A percentile compares a stretch with the other conserved stretches of the same genome.
Evolutionary conservation across 1,140 invertebrate species (phyloP).

Genomic region (Mamestra configurata): DNA sequence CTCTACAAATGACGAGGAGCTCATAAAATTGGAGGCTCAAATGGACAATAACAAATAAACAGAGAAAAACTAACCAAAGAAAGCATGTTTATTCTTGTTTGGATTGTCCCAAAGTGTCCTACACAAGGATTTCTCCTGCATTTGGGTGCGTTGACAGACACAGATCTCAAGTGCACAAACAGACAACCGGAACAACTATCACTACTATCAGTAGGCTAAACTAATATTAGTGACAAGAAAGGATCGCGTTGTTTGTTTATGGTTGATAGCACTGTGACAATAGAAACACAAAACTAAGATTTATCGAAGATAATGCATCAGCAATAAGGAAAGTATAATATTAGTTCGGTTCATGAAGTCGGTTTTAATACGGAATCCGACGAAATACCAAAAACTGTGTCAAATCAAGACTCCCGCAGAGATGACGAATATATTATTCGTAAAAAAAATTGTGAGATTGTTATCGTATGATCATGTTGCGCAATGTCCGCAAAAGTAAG

Average conservation of each 20-base stretch:
- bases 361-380: too few species aligned
- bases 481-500: too few species aligned
- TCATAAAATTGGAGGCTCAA: too few species aligned
- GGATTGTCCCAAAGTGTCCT: background rate
- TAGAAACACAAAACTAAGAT: background rate
- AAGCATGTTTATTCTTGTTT: constrained; percentile 3
- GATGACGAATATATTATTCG: too few species aligned
- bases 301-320: too few species aligned
- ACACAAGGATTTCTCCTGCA: constrained; percentile 18
- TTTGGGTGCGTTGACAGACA: background rate
- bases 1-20: too few species aligned
- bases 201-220: constrained; percentile 9
- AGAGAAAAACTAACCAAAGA: background rate
- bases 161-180: background rate
- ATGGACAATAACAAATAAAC: too few species aligned
- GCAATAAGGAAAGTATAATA: too few species aligned
- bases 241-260: background rate
- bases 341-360: too few species aligned
- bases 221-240: constrained; percentile 7
- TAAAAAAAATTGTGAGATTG: background rate
- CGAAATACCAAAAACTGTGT: too few species aligned
- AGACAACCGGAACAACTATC: background rate
- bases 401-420: too few species aligned
- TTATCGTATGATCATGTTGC: too few species aligned
- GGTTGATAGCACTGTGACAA: background rate